phyloP scores from a whole-genome alignment of 2,113 vertebrate species.

The Mola mola region DNA sequence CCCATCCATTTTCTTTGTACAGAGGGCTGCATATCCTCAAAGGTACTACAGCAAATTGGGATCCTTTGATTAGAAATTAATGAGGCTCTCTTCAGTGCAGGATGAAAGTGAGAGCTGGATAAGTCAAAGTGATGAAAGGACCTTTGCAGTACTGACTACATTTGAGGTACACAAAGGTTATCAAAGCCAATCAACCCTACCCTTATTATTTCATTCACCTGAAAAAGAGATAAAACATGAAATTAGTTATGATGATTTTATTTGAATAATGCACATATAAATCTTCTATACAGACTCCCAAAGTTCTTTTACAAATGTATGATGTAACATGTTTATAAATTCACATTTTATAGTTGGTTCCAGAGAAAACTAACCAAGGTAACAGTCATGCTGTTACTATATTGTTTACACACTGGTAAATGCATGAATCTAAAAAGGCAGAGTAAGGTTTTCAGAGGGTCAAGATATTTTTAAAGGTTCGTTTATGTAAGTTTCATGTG shows the following conservation, averaged over 20 bases:
- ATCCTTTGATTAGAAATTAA: conserved; percentile 77
- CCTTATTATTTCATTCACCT: conserved; percentile 34
- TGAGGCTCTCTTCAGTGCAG: conserved; percentile 57
- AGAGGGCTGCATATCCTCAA: conserved; percentile 43
- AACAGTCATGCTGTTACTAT: background rate
- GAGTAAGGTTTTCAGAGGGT: background rate
- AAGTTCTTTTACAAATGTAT: conserved; percentile 57
- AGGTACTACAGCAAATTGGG: conserved; percentile 39
- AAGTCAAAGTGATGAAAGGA: conserved; percentile 75
- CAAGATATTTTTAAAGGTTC: conserved; percentile 12
- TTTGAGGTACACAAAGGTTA: conserved; percentile 53
- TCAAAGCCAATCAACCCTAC: conserved; percentile 53
- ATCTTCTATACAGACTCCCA: background rate
- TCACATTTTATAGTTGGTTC: too few species aligned
- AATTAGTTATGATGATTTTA: too few species aligned
- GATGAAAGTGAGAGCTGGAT: conserved; percentile 68
- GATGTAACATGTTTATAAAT: background rate
- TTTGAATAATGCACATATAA: too few species aligned
- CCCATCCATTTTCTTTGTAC: conserved; percentile 29
- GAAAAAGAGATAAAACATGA: conserved; percentile 25
- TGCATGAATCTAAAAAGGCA: background rate
- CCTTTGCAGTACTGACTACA: conserved; percentile 39
- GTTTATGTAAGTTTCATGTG: conserved; percentile 24
- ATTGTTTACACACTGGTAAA: too few species aligned
- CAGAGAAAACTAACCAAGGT: too few species aligned